These are phyloP conservation scores for Otis tarda DNA, from an alignment of 2,113 vertebrate genomes.

Conservation along the genomic window DNA sequence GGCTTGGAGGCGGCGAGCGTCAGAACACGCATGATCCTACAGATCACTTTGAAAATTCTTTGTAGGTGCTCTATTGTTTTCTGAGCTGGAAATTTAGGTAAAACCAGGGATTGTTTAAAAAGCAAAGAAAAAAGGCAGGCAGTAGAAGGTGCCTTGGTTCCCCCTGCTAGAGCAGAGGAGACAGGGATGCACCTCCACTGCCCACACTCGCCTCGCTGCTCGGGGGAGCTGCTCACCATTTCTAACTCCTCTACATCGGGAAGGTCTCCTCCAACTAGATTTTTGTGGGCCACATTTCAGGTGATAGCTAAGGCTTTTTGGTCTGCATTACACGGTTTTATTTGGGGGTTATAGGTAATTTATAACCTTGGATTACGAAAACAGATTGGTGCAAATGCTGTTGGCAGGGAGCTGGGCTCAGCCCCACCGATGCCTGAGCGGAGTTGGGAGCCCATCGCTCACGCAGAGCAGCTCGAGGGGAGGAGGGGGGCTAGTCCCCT, in stretches of 20 bases:
- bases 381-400: neutral
- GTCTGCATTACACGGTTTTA: conserved; percentile 24
- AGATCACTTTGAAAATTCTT: neutral
- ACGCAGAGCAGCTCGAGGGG: neutral
- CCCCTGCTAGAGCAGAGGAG: neutral
- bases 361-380: neutral
- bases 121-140: conserved; percentile 20
- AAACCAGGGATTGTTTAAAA: neutral
- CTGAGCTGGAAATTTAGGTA: neutral
- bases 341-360: neutral
- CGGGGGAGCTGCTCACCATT: neutral
- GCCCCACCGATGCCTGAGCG: neutral
- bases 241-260: neutral
- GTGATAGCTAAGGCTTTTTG: neutral
- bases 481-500: neutral
- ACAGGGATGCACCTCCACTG: neutral
- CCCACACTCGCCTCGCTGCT: rapidly evolving
- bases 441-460: neutral
- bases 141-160: neutral
- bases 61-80: neutral
- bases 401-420: neutral
- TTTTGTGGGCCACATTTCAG: neutral
- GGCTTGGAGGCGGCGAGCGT: rapidly evolving
- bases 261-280: neutral
- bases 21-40: neutral